Evolutionary conservation across 2,888 invertebrate genomes (phyloP), one percentile per base, ranked within the genome.

Genomic region (Polia nebulosa): DNA sequence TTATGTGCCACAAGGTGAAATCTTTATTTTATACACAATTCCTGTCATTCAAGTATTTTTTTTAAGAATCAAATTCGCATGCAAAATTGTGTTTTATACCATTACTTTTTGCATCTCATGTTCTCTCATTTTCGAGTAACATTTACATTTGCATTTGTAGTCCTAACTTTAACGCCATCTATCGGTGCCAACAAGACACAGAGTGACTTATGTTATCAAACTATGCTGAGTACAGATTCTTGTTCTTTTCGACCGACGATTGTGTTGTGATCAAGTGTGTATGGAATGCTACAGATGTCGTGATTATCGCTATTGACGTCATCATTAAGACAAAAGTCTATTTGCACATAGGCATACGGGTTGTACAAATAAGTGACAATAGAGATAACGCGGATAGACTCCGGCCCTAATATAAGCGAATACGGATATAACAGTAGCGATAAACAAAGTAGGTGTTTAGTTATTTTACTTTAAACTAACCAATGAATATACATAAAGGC

Each of bases 91-190:
- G 5, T 34, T 49, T 32, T n/a, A 11, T 15, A 6, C 5, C 29
- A 3, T 32, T 49, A 22, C 8, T 8, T 44, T 62, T 44, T 69
- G 11, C 20, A 17, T 27, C 11, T 49, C 0, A 5, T 17, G 36
- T 1, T 58, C 47, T n/a, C n/a, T n/a, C n/a, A 47, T 32, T 7
- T 41, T 41, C 6, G 11, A 58, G 8, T 49, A 15, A 3, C 22
- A 5, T 52, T 25, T 17, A 8, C 1, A 20, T 29, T 67, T 0
- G n/a, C 4, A 20, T 20, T 6, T 41, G 3, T 29, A n/a, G 9
- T 13, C 2, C 15, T 65, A 15, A 29, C 0, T 52, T 36, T 44
- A 32, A 25, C 58, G 71, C 72, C 77, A 72, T 72, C 72, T 72
- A 32, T 34, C 25, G 44, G n/a, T 29, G 9, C 27, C 3, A 11